Conservation (phyloP, 2,113 vertebrate species). For the Lepisosteus osseus region DNA sequence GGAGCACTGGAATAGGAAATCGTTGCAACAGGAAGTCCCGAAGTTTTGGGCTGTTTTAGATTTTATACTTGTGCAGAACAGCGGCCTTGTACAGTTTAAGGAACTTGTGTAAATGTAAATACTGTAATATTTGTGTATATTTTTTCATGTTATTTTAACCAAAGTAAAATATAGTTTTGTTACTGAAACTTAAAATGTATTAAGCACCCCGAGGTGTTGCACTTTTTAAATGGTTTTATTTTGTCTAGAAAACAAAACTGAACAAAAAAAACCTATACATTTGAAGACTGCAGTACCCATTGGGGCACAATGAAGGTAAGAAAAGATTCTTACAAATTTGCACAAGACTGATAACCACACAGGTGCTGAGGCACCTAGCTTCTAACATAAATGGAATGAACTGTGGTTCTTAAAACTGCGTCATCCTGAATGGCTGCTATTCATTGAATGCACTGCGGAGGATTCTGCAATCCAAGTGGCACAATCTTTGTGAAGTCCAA, state of each 20-base stretch:
- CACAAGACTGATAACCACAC: constrained; percentile 64
- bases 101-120: constrained; percentile 75
- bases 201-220: constrained; percentile 69
- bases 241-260: constrained; percentile 33
- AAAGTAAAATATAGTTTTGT: constrained; percentile 92
- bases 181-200: constrained; percentile 86
- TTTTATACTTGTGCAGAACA: constrained; percentile 38
- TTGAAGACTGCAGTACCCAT: constrained; percentile 58
- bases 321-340: constrained; percentile 69
- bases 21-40: constrained; percentile 67
- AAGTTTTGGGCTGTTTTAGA: constrained; percentile 42
- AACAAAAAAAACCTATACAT: constrained; percentile 43
- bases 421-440: constrained; percentile 18
- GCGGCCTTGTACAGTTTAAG: constrained; percentile 63
- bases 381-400: constrained; percentile 3
- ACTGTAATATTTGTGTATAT: constrained; percentile 89
- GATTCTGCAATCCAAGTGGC: not conserved
- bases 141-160: constrained; percentile 84
- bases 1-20: constrained; percentile 25
- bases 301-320: constrained; percentile 56
- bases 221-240: constrained; percentile 46
- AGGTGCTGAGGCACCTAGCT: constrained; percentile 16
- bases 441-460: constrained; percentile 22
- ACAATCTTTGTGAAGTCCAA: constrained; percentile 5
- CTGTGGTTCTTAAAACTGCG: constrained; percentile 27